A percentile compares a stretch with the other conserved stretches of the same genome.
phyloP scores from a whole-genome alignment of 2,888 invertebrate genomes.

The Tinea pellionella region DNA sequence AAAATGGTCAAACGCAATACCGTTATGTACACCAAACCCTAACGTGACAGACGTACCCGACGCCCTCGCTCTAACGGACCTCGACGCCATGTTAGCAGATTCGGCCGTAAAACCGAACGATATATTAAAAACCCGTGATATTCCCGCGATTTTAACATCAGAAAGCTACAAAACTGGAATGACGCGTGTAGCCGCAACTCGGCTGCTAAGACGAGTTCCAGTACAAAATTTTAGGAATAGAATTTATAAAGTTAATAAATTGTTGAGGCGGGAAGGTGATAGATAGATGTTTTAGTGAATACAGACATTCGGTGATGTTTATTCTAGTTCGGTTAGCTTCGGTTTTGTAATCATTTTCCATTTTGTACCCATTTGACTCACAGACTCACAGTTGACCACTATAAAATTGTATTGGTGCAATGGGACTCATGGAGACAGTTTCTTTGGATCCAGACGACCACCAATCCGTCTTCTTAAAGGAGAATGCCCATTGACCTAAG shows the following conservation, averaged over 20 bases:
- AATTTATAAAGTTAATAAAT: constrained; percentile 48
- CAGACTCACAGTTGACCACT: no score
- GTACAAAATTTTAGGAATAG: constrained; percentile 54
- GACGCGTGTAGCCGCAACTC: constrained; percentile 47
- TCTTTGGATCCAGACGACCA: no score
- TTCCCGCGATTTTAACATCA: constrained; percentile 55
- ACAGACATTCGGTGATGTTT: no score
- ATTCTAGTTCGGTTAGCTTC: no score
- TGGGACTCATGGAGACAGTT: no score
- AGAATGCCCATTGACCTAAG: no score
- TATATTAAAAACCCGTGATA: constrained; percentile 47
- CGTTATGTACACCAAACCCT: constrained; percentile 72
- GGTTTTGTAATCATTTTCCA: no score
- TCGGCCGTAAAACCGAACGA: constrained; percentile 28
- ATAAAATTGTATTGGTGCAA: no score
- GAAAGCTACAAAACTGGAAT: constrained; percentile 55
- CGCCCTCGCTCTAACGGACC: constrained; percentile 49
- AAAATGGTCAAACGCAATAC: constrained; percentile 89
- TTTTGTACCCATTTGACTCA: no score
- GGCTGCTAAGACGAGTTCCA: constrained; percentile 41
- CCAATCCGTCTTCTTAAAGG: no score
- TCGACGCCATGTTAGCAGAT: constrained; percentile 61
- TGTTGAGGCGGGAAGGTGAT: constrained; percentile 47
- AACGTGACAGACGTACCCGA: constrained; percentile 48
- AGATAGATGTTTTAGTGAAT: constrained; percentile 40